Conservation (phyloP, 1,140 invertebrate species). For the Mactra quadrangularis region DNA sequence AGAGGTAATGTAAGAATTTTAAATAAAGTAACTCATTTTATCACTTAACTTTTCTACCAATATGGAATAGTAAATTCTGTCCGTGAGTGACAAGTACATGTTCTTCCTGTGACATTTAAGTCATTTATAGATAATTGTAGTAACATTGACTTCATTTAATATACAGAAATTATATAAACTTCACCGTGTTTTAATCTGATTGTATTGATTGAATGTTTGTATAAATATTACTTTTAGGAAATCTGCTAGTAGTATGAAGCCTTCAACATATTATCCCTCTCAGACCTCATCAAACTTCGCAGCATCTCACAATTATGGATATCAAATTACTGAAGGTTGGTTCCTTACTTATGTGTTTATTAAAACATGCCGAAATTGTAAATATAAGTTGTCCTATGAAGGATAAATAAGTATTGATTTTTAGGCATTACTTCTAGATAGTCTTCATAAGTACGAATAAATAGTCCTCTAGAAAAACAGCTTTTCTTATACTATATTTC, state of each 20-base stretch:
- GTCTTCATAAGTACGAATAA: no score
- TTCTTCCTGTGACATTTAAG: not conserved
- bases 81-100: not conserved
- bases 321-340: not conserved
- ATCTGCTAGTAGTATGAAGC: not conserved
- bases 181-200: not conserved
- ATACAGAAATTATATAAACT: not conserved
- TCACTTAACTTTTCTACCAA: no score
- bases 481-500: no score
- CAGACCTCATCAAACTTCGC: not conserved
- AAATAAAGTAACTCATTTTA: no score
- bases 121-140: not conserved
- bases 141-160: not conserved
- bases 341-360: no score
- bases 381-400: no score
- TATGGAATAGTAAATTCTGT: not conserved
- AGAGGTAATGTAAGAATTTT: no score
- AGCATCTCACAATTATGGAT: not conserved
- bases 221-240: not conserved
- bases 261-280: constrained; percentile 29
- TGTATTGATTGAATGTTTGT: not conserved
- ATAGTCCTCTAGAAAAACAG: no score
- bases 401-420: no score
- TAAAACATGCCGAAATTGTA: no score
- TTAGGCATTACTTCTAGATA: no score